Evolutionary conservation across 2,888 invertebrate genomes (phyloP), one percentile per base, ranked within the genome.

Genomic region (Hylaea fasciaria): DNA sequence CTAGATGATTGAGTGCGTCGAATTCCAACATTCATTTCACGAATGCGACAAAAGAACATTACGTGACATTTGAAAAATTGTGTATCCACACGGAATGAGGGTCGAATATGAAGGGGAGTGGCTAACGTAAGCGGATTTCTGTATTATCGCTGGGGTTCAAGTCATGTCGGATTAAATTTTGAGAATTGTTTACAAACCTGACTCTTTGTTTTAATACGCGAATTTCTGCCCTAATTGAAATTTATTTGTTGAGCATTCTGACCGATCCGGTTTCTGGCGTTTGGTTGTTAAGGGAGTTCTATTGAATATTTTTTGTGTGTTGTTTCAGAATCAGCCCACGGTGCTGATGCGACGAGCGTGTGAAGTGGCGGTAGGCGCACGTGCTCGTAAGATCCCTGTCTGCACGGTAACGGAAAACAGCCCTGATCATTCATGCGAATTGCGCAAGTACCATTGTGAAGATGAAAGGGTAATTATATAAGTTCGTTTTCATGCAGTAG

Each of bases 341-440:
- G 56, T 78, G 68, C 71, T 89, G 65, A 89, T 85, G 85, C 81
- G 80, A 48, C 87, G 89, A 1, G 91, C 89, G 9, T 90, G 90
- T 65, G 89, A 91, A 66, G 83, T 88, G 35, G 90, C 89, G 11
- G 78, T 82, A 14, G 89, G 87, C 14, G 54, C 65, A 9, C 81
- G 85, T n/a, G 74, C 74, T 39, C 82, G 82, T 9, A 76, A 76
- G 17, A 83, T 83, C 56, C 87, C 88, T 1, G n/a, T n/a, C n/a
- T 87, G 83, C 55, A 73, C 85, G 9, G 70, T 70, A 28, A 79
- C 87, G 0, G 74, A 82, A 3, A 82, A 73, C 62, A 54, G 72
- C 11, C 73, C 77, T 4, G 83, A 87, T 53, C 62, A 74, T 10
- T 68, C 81, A 37, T 76, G 79, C 64, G 79, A 82, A 66, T 75